These are phyloP conservation scores for Drosophila mercatorum DNA, from an alignment of 2,888 invertebrate genomes.

Conservation along the genomic window DNA sequence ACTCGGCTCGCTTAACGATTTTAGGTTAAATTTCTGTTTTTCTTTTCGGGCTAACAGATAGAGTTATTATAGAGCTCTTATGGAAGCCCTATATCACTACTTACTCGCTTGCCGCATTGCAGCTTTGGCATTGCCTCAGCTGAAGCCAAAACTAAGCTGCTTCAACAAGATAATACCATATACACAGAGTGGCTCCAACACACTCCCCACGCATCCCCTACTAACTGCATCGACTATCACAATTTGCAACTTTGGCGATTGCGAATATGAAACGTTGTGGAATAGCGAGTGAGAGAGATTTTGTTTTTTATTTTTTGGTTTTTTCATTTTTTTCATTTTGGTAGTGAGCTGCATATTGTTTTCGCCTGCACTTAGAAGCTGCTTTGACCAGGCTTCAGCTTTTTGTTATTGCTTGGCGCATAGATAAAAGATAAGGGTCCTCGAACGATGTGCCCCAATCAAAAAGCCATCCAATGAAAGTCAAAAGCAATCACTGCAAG, in stretches of 20 bases:
- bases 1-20: too few species aligned
- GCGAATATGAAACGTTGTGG: neutral
- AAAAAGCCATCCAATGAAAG: conserved; percentile 52
- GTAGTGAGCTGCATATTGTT: conserved; percentile 15
- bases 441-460: conserved; percentile 37
- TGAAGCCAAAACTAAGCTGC: neutral
- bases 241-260: neutral
- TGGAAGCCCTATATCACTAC: neutral
- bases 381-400: conserved; percentile 4
- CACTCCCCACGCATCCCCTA: neutral
- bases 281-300: neutral
- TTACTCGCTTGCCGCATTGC: neutral
- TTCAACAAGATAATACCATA: neutral
- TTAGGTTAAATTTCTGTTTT: too few species aligned
- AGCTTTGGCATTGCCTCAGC: neutral
- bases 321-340: neutral
- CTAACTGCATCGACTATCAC: neutral
- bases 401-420: conserved; percentile 19
- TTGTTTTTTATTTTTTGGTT: too few species aligned
- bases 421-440: conserved; percentile 31
- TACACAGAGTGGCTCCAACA: neutral
- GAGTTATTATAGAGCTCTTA: neutral
- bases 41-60: too few species aligned
- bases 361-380: conserved; percentile 4
- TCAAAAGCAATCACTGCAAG: conserved; percentile 44